These are phyloP conservation scores for Buphagus erythrorhynchus DNA, from an alignment of 2,797 vertebrate species.

Conservation along the genomic window DNA sequence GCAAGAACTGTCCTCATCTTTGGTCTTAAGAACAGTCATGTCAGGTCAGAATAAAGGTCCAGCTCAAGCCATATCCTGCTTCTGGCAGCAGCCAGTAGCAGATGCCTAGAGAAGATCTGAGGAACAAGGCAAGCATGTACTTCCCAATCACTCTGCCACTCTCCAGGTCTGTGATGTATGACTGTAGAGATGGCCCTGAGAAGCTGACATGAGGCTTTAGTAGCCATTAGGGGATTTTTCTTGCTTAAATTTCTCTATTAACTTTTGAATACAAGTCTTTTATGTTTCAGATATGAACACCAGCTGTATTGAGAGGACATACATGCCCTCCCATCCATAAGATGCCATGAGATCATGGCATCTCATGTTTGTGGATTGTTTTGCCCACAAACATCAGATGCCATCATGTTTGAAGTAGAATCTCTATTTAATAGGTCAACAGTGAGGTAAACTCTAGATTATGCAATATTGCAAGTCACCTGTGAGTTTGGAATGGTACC, in stretches of 20 bases:
- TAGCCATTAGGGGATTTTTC: background rate
- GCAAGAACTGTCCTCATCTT: background rate
- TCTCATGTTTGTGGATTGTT: background rate
- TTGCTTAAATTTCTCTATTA: background rate
- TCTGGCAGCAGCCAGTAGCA: background rate
- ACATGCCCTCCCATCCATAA: background rate
- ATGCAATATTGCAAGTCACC: background rate
- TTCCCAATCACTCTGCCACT: background rate
- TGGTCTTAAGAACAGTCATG: constrained; percentile 4
- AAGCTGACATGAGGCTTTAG: background rate
- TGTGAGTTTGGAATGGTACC: background rate
- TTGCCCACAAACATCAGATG: background rate
- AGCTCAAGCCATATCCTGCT: background rate
- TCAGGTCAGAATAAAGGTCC: background rate
- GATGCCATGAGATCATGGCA: background rate
- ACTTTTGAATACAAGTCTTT: background rate
- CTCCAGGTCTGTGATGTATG: background rate
- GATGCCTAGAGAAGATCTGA: background rate
- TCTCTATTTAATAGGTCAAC: background rate
- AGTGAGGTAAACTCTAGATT: background rate
- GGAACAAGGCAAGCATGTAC: background rate
- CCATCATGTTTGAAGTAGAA: background rate
- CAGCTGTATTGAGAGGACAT: background rate
- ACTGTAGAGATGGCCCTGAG: background rate
- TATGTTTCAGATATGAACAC: background rate